A percentile compares a stretch with the other conserved stretches of the same genome.
phyloP scores from a whole-genome alignment of 2,113 vertebrate species.

The Campylomormyrus numenius region DNA sequence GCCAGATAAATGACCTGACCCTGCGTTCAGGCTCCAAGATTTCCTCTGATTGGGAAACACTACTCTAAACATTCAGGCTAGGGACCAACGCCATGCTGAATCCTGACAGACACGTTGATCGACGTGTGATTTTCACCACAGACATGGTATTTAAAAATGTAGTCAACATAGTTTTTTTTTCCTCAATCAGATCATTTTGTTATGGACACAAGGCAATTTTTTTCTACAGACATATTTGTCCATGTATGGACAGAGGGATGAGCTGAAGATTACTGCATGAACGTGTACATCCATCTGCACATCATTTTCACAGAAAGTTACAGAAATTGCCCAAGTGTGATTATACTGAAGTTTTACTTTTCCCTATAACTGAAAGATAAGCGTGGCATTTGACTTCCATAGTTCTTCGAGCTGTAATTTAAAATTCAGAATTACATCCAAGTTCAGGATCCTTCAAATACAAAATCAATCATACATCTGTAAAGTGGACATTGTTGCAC shows the following conservation, averaged over 20 bases:
- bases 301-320: constrained; percentile 23
- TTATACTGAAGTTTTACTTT: not conserved
- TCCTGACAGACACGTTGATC: not conserved
- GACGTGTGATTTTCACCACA: not conserved
- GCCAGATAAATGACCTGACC: not conserved
- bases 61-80: not conserved
- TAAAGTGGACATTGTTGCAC: not conserved
- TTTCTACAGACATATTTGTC: not conserved
- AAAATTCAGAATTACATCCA: not conserved
- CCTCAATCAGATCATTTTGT: not conserved
- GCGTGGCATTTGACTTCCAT: not conserved
- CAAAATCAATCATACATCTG: not conserved
- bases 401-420: not conserved
- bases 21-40: not conserved
- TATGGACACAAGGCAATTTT: not conserved
- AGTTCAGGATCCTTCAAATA: not conserved
- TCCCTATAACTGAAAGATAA: not conserved
- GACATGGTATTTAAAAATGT: not conserved
- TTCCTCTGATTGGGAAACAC: not conserved
- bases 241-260: not conserved
- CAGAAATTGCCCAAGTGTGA: not conserved
- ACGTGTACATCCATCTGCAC: constrained; percentile 28
- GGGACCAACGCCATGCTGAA: not conserved
- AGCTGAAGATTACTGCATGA: constrained; percentile 12
- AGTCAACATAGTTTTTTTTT: not conserved